phyloP scores from a whole-genome alignment of 2,888 invertebrate genomes.

The Pachydiplax longipennis region DNA sequence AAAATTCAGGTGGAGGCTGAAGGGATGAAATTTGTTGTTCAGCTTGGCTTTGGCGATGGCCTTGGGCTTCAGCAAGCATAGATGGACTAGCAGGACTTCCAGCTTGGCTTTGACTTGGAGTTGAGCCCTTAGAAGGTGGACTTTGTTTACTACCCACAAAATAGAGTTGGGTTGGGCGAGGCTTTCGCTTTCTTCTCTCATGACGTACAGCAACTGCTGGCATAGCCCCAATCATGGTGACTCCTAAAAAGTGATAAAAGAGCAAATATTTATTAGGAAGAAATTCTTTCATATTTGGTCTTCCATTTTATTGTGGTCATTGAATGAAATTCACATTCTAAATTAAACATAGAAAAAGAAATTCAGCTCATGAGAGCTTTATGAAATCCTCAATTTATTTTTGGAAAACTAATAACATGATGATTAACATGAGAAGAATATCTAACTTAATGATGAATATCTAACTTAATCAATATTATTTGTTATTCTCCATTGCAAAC shows the following conservation, averaged over 20 bases:
- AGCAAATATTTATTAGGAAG: neutral
- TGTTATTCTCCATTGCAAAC: too few species aligned
- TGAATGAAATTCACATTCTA: too few species aligned
- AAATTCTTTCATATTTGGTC: too few species aligned
- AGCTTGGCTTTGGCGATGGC: constrained; percentile 38
- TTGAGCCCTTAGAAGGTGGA: constrained; percentile 16
- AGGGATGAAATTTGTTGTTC: constrained; percentile 48
- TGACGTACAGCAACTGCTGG: constrained; percentile 86
- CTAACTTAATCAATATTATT: too few species aligned
- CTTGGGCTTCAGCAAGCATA: constrained; percentile 35
- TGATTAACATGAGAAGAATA: too few species aligned
- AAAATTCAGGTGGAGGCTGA: constrained; percentile 49
- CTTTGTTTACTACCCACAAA: constrained; percentile 57
- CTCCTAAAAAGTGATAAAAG: constrained; percentile 28
- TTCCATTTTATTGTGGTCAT: too few species aligned
- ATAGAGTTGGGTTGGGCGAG: constrained; percentile 67
- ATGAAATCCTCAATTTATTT: too few species aligned
- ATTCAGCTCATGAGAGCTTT: too few species aligned
- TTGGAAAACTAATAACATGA: too few species aligned
- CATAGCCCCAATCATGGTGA: constrained; percentile 85
- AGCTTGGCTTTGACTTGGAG: constrained; percentile 44
- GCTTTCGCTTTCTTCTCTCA: constrained; percentile 73
- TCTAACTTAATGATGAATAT: too few species aligned
- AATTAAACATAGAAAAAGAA: too few species aligned
- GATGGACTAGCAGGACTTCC: constrained; percentile 46